Percentiles rank a stretch among this genome's conserved stretches.
These are phyloP conservation scores for Silurus lanzhouensis DNA, from an alignment of 2,797 vertebrate species.

Conservation along the genomic window DNA sequence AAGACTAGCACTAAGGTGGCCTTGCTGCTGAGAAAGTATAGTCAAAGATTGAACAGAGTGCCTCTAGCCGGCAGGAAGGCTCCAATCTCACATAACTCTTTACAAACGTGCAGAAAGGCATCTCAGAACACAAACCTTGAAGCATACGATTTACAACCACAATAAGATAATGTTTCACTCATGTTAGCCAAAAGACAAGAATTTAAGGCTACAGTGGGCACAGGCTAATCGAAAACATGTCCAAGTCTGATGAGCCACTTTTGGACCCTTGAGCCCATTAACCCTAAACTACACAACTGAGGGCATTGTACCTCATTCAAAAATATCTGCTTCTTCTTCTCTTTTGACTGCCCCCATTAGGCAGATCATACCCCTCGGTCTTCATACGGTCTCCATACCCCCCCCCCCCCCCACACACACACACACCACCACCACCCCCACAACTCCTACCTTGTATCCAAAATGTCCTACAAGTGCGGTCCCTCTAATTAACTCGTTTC, in stretches of 20 bases:
- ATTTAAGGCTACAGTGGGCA: neutral
- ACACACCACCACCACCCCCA: too few relatives aligned
- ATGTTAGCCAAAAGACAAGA: neutral
- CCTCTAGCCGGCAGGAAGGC: neutral
- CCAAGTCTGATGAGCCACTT: neutral
- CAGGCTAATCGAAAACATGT: neutral
- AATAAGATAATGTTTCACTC: neutral
- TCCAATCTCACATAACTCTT: neutral
- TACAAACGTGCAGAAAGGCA: neutral
- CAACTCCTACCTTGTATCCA: neutral
- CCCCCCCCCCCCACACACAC: too few relatives aligned
- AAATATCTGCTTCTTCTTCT: too few relatives aligned
- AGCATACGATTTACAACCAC: neutral
- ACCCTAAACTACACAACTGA: too few relatives aligned
- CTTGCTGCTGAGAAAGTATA: neutral
- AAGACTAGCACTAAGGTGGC: neutral
- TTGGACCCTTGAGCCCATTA: neutral
- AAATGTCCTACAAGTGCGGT: neutral
- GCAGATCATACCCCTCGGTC: too few relatives aligned
- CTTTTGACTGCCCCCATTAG: too few relatives aligned
- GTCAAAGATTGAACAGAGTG: neutral
- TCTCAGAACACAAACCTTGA: neutral
- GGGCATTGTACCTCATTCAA: too few relatives aligned
- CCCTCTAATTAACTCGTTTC: too few relatives aligned
- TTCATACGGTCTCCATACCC: too few relatives aligned